A percentile compares a stretch with the other conserved stretches of the same genome.
Evolutionary conservation across 2,888 invertebrate genomes (phyloP).

Genomic region (Alcis repandata): DNA sequence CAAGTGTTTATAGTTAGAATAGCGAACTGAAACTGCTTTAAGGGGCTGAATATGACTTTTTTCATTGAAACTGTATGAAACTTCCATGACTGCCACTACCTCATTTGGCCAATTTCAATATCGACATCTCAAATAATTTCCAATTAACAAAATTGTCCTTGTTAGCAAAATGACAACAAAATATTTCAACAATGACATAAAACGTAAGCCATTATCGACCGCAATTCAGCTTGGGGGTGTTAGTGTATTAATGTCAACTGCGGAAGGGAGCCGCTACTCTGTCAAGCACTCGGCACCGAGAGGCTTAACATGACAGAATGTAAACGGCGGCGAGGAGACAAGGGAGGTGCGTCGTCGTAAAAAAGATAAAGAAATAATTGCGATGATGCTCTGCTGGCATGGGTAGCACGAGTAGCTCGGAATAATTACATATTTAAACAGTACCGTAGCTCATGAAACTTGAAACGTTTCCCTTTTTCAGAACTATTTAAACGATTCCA

Average conservation of each 20-base stretch:
- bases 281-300: constrained; percentile 65
- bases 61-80: no score
- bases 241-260: constrained; percentile 60
- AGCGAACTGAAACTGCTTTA: no score
- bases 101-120: not conserved
- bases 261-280: constrained; percentile 58
- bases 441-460: constrained; percentile 9
- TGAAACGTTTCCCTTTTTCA: not conserved
- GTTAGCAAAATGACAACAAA: constrained; percentile 27
- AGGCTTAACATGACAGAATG: constrained; percentile 74
- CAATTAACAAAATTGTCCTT: constrained; percentile 16
- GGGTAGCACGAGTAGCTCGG: constrained; percentile 37
- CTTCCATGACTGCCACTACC: no score
- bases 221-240: constrained; percentile 50
- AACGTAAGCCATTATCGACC: constrained; percentile 45
- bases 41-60: no score
- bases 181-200: constrained; percentile 34
- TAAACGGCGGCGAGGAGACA: constrained; percentile 68
- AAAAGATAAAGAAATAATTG: constrained; percentile 76
- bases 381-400: constrained; percentile 60
- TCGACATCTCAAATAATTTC: not conserved
- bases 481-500: not conserved
- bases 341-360: constrained; percentile 68
- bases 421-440: constrained; percentile 8
- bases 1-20: no score